phyloP scores from a whole-genome alignment of 2,797 vertebrate species.

The Pipistrellus pipistrellus region DNA sequence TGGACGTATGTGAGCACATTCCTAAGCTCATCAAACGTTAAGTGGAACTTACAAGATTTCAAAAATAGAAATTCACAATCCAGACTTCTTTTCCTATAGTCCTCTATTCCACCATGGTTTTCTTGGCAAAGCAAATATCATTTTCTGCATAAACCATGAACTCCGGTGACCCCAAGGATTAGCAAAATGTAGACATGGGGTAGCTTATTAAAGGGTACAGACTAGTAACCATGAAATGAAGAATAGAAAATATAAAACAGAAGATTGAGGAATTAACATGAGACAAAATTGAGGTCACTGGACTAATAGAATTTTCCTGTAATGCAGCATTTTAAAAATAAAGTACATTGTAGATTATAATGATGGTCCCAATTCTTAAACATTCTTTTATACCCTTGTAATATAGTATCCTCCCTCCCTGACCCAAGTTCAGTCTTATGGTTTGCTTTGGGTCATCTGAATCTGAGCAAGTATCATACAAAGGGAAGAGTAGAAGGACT shows the following conservation, averaged over 20 bases:
- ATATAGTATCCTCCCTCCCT: background rate
- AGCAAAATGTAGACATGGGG: background rate
- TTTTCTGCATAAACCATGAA: background rate
- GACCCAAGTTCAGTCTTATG: background rate
- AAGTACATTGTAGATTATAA: background rate
- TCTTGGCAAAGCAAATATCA: background rate
- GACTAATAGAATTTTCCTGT: background rate
- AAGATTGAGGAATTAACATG: conserved; percentile 12
- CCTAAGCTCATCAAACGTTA: background rate
- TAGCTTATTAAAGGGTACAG: background rate
- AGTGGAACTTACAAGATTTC: background rate
- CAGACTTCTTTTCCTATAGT: background rate
- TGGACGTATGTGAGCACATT: background rate
- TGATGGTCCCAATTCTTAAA: background rate
- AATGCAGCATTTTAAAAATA: background rate
- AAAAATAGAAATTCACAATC: background rate
- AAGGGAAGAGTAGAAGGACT: background rate
- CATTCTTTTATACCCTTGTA: background rate
- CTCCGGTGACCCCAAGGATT: background rate
- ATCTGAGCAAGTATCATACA: background rate
- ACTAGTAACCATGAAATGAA: background rate
- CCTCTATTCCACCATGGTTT: background rate
- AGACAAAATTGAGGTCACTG: background rate
- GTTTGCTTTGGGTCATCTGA: background rate
- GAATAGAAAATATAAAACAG: background rate